These are phyloP conservation scores for Iselma pallidipennis DNA, from an alignment of 2,888 invertebrate genomes.

Conservation along the genomic window DNA sequence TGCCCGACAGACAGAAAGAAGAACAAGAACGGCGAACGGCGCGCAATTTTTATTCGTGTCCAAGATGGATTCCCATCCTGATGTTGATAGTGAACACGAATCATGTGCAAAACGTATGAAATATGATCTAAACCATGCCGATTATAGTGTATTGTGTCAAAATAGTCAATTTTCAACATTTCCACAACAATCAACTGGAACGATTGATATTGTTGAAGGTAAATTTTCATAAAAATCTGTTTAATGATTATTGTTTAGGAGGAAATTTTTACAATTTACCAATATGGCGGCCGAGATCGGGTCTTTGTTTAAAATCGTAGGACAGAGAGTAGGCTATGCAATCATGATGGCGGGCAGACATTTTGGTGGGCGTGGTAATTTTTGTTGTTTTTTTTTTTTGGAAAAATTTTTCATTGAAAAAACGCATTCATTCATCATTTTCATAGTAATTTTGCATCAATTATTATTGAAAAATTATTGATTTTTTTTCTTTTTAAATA, in stretches of 20 bases:
- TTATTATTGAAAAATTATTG: background rate
- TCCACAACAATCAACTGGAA: constrained; percentile 45
- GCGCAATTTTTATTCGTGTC: constrained; percentile 52
- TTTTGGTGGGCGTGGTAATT: constrained; percentile 56
- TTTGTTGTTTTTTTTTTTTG: constrained; percentile 29
- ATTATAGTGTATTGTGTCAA: constrained; percentile 51
- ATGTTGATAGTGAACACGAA: constrained; percentile 53
- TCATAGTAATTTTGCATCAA: constrained; percentile 6
- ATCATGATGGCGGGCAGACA: constrained; percentile 40
- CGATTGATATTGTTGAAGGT: constrained; percentile 55
- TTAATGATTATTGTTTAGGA: constrained; percentile 47
- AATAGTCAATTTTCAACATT: constrained; percentile 50
- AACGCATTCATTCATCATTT: too few relatives aligned
- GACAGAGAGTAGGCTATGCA: constrained; percentile 38
- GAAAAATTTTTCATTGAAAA: constrained; percentile 20
- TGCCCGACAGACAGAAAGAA: background rate
- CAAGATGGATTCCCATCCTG: constrained; percentile 57
- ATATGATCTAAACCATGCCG: constrained; percentile 49
- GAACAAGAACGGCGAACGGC: too few relatives aligned
- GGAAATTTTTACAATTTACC: constrained; percentile 44
- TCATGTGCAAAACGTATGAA: constrained; percentile 54
- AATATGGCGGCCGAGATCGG: constrained; percentile 51
- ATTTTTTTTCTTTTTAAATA: constrained; percentile 16
- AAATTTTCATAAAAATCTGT: constrained; percentile 55
- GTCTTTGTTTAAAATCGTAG: constrained; percentile 25